These are phyloP conservation scores for Myotis myotis DNA, from an alignment of 2,797 vertebrate genomes.

Conservation along the genomic window DNA sequence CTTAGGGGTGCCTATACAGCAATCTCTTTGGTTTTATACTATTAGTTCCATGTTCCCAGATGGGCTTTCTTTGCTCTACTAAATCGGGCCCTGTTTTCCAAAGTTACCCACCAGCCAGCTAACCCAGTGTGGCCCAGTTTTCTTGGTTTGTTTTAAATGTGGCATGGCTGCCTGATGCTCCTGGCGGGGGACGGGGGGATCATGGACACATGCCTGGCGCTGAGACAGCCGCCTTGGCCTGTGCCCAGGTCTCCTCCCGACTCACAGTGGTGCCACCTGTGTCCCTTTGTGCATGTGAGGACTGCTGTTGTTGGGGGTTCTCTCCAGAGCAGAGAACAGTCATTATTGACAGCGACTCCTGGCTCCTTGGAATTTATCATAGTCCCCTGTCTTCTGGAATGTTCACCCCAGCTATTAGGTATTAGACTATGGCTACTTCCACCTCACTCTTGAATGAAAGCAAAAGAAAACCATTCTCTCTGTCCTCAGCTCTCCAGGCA, in stretches of 20 bases:
- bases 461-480: background rate
- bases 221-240: background rate
- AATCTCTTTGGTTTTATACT: background rate
- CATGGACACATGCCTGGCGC: too few relatives aligned
- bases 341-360: background rate
- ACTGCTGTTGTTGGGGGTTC: background rate
- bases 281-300: background rate
- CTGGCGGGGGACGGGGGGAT: background rate
- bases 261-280: background rate
- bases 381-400: background rate
- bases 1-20: background rate
- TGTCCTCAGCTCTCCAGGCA: background rate
- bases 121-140: background rate
- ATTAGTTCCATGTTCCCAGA: background rate
- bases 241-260: background rate
- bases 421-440: background rate
- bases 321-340: background rate
- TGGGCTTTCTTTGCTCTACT: background rate
- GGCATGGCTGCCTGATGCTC: background rate
- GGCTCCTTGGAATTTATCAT: background rate
- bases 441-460: background rate
- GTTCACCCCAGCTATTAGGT: background rate
- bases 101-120: background rate
- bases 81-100: background rate
- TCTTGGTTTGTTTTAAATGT: background rate